These are phyloP conservation scores for Cremastinae sp. DNA, from an alignment of 2,888 invertebrate genomes.

Conservation along the genomic window DNA sequence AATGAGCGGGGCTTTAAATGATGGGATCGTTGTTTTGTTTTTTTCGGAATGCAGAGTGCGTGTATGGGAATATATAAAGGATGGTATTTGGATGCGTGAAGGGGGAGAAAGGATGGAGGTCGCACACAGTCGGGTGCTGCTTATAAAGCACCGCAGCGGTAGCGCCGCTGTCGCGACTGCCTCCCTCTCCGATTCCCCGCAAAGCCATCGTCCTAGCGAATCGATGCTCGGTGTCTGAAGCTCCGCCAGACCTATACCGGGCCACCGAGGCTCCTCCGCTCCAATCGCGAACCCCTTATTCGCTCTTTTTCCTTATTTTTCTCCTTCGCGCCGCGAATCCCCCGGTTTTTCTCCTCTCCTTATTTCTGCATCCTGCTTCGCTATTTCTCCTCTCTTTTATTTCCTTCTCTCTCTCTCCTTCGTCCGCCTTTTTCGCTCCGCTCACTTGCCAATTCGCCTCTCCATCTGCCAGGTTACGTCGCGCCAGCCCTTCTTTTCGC, in stretches of 20 bases:
- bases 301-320: constrained; percentile 16
- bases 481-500: too few species aligned
- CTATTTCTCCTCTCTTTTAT: neutral
- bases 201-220: constrained; percentile 76
- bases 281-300: constrained; percentile 25
- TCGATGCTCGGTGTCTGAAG: constrained; percentile 74
- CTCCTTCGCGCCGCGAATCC: constrained; percentile 37
- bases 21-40: neutral
- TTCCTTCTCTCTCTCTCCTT: constrained; percentile 1
- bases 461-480: too few species aligned
- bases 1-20: neutral
- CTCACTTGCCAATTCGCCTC: too few species aligned
- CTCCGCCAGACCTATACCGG: constrained; percentile 64
- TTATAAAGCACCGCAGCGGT: constrained; percentile 56
- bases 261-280: constrained; percentile 39
- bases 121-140: constrained; percentile 40
- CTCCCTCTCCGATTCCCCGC: constrained; percentile 64
- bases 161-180: constrained; percentile 64
- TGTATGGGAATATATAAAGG: neutral
- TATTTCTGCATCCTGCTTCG: constrained; percentile 39
- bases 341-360: too few species aligned
- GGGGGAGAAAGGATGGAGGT: constrained; percentile 46
- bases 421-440: neutral
- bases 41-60: too few species aligned
- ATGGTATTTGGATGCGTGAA: constrained; percentile 18